Evolutionary conservation across 2,888 invertebrate genomes (phyloP).

Genomic region (Cosmorhoe ocellata): DNA sequence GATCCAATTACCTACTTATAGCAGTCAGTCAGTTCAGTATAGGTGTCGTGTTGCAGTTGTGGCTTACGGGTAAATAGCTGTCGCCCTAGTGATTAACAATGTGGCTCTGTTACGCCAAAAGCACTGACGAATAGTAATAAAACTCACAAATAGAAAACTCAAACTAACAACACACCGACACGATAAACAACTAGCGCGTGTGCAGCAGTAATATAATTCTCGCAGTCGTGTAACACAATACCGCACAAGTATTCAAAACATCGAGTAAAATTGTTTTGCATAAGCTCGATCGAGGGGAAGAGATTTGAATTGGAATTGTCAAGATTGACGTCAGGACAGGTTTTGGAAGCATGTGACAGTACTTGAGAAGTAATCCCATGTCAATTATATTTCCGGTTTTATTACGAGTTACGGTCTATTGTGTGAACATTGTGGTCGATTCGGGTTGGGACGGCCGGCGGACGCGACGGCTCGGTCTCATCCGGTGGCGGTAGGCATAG

Average conservation of each 20-base stretch:
- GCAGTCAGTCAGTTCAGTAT: no score
- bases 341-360: conserved; percentile 56
- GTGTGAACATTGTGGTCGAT: conserved; percentile 53
- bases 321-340: conserved; percentile 38
- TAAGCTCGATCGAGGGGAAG: conserved; percentile 37
- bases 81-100: conserved; percentile 66
- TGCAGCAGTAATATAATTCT: conserved; percentile 46
- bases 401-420: conserved; percentile 62
- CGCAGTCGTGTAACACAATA: conserved; percentile 44
- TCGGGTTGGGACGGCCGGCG: conserved; percentile 44
- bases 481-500: conserved; percentile 46
- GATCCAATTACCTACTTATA: conserved; percentile 46
- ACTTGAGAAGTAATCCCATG: conserved; percentile 58
- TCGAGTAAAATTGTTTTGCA: conserved; percentile 45
- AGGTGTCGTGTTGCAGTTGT: conserved; percentile 72
- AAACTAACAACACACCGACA: conserved; percentile 41
- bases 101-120: conserved; percentile 42
- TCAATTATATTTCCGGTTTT: conserved; percentile 74
- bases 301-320: conserved; percentile 39
- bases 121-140: conserved; percentile 40
- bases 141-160: conserved; percentile 42
- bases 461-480: conserved; percentile 44
- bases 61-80: conserved; percentile 74
- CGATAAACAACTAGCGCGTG: conserved; percentile 38
- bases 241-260: conserved; percentile 47